phyloP scores from a whole-genome alignment of 2,888 invertebrate genomes.

The Cantharis flavilabris region DNA sequence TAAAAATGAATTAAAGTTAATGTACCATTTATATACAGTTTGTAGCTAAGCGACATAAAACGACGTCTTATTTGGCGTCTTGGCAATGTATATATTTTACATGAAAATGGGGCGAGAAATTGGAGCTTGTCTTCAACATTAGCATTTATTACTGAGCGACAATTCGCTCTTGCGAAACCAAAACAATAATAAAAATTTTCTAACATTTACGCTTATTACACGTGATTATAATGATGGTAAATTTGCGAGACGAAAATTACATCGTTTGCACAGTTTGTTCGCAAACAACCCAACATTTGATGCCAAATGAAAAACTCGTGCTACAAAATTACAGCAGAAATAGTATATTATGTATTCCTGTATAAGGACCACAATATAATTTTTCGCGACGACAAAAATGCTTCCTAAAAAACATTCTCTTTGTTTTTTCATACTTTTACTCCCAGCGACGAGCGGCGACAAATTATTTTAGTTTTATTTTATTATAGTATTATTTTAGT shows the following conservation, averaged over 20 bases:
- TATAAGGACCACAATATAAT: too few relatives aligned
- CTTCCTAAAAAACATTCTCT: too few relatives aligned
- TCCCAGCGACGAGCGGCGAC: too few relatives aligned
- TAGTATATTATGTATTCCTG: too few relatives aligned
- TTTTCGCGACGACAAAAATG: too few relatives aligned
- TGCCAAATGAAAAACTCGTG: background rate
- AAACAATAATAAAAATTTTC: slow-evolving; percentile 13
- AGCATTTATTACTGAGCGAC: slow-evolving; percentile 26
- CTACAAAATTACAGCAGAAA: background rate
- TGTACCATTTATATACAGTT: slow-evolving; percentile 47
- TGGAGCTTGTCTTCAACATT: slow-evolving; percentile 39
- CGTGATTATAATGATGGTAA: background rate
- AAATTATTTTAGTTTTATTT: too few relatives aligned
- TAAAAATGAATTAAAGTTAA: slow-evolving; percentile 46
- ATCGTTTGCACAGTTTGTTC: background rate
- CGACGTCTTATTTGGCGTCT: slow-evolving; percentile 46
- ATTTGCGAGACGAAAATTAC: background rate
- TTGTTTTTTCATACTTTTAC: too few relatives aligned
- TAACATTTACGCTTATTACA: background rate
- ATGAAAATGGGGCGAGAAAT: slow-evolving; percentile 44
- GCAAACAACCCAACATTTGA: background rate
- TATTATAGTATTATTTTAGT: too few relatives aligned
- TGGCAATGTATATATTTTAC: slow-evolving; percentile 38
- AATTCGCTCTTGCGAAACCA: slow-evolving; percentile 13
- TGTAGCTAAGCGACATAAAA: slow-evolving; percentile 34